Evolutionary conservation across 1,140 invertebrate species (phyloP).

Genomic region (Drosophila cardini): DNA sequence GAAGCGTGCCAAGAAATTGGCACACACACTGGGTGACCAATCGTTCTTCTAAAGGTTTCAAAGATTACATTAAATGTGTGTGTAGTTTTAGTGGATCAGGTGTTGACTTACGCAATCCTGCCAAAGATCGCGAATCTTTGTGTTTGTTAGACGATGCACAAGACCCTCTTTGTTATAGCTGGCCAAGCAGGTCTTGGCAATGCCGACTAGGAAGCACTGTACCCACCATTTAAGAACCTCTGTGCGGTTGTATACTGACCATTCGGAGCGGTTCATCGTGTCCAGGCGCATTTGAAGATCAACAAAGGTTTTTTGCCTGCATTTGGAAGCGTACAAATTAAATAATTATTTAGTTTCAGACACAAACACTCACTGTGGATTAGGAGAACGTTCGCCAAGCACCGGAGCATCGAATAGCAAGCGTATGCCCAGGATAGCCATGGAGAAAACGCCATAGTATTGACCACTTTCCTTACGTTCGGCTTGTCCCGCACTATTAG

Average conservation of each 20-base stretch:
- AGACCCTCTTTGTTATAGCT: slow-evolving; percentile 24
- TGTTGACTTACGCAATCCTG: slow-evolving; percentile 42
- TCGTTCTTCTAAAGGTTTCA: slow-evolving; percentile 18
- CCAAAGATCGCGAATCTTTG: slow-evolving; percentile 20
- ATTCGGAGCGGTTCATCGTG: slow-evolving; percentile 54
- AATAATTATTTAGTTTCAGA: background rate
- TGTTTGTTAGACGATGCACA: slow-evolving; percentile 34
- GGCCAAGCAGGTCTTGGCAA: slow-evolving; percentile 47
- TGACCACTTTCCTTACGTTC: background rate
- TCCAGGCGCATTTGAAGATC: slow-evolving; percentile 50
- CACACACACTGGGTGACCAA: slow-evolving; percentile 43
- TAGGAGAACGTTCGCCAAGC: slow-evolving; percentile 18
- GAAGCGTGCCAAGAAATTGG: slow-evolving; percentile 43
- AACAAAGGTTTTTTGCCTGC: background rate
- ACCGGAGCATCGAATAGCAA: slow-evolving; percentile 56
- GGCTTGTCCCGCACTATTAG: background rate
- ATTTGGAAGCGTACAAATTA: background rate
- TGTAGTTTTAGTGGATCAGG: too few relatives aligned
- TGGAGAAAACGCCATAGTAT: slow-evolving; percentile 43
- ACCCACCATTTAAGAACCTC: slow-evolving; percentile 58
- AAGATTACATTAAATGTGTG: background rate
- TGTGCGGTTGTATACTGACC: slow-evolving; percentile 33
- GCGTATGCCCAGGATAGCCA: slow-evolving; percentile 7
- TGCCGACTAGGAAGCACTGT: slow-evolving; percentile 47
- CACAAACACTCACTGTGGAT: slow-evolving; percentile 20